Conservation (phyloP, 2,888 invertebrate species). For the Meiosimyza platycephala region DNA sequence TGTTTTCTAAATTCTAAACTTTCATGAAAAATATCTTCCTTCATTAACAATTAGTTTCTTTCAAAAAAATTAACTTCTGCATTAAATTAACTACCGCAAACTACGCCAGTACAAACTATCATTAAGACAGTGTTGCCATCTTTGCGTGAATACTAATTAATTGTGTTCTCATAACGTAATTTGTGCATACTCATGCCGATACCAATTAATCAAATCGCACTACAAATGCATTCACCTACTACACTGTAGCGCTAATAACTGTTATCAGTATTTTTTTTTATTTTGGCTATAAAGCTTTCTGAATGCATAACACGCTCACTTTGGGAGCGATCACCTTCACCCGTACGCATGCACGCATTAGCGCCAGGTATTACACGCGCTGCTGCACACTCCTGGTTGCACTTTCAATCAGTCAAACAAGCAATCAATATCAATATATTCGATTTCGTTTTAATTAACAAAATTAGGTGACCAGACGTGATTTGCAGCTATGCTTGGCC, state of each 20-base stretch:
- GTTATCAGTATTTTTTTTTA: background rate
- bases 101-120: too few species aligned
- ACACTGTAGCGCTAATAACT: background rate
- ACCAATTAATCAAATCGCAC: background rate
- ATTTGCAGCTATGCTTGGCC: too few species aligned
- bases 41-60: too few species aligned
- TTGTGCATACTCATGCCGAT: background rate
- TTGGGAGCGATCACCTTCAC: background rate
- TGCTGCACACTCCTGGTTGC: background rate
- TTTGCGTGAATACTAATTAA: conserved; percentile 5
- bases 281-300: too few species aligned
- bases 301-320: background rate
- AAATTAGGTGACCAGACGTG: background rate
- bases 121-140: background rate
- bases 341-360: background rate
- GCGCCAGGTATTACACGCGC: background rate
- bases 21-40: too few species aligned
- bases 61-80: too few species aligned
- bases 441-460: background rate
- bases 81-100: too few species aligned
- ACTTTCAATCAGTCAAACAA: conserved; percentile 8
- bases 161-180: background rate
- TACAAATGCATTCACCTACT: background rate
- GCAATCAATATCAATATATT: too few species aligned
- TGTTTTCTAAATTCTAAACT: too few species aligned